These are phyloP conservation scores for Osmoderma eremita DNA, from an alignment of 2,888 invertebrate genomes.

Conservation along the genomic window DNA sequence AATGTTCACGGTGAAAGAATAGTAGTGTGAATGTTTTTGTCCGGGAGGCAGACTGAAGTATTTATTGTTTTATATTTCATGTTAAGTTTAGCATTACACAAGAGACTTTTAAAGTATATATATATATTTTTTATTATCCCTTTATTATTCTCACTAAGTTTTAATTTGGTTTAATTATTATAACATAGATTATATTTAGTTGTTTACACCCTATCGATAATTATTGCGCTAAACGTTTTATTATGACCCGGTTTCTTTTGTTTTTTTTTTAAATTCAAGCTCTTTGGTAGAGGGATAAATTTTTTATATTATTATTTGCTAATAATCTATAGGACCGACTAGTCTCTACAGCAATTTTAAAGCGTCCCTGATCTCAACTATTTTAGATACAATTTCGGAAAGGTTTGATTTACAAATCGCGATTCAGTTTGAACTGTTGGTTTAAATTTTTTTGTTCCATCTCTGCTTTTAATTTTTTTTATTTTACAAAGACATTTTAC, in stretches of 20 bases:
- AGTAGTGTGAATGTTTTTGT: conserved; percentile 37
- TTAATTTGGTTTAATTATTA: conserved; percentile 1
- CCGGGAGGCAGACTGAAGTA: conserved; percentile 41
- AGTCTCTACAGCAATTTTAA: conserved; percentile 47
- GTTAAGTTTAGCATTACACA: conserved; percentile 33
- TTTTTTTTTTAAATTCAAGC: conserved; percentile 29
- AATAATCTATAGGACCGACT: conserved; percentile 52
- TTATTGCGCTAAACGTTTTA: conserved; percentile 1
- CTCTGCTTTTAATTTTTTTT: conserved; percentile 15
- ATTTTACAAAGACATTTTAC: conserved; percentile 11
- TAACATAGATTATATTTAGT: conserved; percentile 16
- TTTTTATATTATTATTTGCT: conserved; percentile 39
- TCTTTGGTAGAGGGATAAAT: conserved; percentile 48
- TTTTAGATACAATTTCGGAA: conserved; percentile 31
- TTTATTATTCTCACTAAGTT: conserved; percentile 25
- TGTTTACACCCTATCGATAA: conserved; percentile 7
- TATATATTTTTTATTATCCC: conserved; percentile 31
- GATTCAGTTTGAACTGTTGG: conserved; percentile 17
- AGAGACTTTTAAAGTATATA: conserved; percentile 18
- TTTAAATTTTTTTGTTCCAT: conserved; percentile 21
- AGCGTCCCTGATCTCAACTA: conserved; percentile 50
- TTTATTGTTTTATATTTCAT: conserved; percentile 42
- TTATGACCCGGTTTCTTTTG: conserved; percentile 3
- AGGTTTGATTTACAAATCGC: conserved; percentile 1
- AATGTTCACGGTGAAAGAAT: conserved; percentile 34